Evolutionary conservation across 2,113 vertebrate species (phyloP).

Genomic region (Ochotona princeps): DNA sequence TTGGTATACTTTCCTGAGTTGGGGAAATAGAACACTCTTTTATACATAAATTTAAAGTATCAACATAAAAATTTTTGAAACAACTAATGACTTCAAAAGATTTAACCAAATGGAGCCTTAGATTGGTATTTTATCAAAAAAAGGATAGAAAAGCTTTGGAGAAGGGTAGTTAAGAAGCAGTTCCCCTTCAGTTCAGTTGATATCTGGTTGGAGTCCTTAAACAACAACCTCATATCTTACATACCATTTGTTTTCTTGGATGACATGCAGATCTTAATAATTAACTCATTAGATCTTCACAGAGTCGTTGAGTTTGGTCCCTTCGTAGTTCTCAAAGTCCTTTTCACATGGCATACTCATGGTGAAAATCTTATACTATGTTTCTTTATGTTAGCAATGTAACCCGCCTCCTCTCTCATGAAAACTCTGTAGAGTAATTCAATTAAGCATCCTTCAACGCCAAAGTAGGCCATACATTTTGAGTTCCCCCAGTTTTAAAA

Average conservation of each 20-base stretch:
- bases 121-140: constrained; percentile 16
- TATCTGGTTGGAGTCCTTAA: not conserved
- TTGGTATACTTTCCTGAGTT: constrained; percentile 11
- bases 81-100: not conserved
- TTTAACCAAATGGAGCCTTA: not conserved
- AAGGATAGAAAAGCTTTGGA: not conserved
- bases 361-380: constrained; percentile 1
- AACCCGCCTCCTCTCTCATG: not conserved
- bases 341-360: constrained; percentile 11
- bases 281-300: not conserved
- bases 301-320: not conserved
- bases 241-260: not conserved
- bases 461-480: not conserved
- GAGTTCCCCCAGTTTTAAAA: not conserved
- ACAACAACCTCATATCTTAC: not conserved
- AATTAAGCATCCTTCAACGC: not conserved
- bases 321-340: not conserved
- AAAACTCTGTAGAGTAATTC: constrained; percentile 19
- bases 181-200: not conserved
- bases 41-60: constrained; percentile 14
- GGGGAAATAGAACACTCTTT: not conserved
- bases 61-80: not conserved
- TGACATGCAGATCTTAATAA: constrained; percentile 1
- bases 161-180: constrained; percentile 16
- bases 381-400: constrained; percentile 43